These are phyloP conservation scores for Ageneiosus marmoratus DNA, from an alignment of 2,113 vertebrate genomes.

Conservation along the genomic window DNA sequence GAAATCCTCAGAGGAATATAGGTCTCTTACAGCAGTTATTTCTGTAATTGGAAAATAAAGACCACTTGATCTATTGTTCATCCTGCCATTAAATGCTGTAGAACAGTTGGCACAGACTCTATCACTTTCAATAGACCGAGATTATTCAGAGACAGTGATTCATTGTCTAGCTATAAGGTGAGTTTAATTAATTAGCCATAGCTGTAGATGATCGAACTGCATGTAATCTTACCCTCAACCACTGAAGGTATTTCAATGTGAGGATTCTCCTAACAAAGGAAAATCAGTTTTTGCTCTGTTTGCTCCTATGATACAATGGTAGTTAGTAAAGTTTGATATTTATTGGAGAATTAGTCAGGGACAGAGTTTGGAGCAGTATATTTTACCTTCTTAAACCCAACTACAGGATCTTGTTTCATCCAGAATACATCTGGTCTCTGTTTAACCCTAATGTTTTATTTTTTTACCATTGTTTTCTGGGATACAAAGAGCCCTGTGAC, in stretches of 20 bases:
- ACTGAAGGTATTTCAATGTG: neutral
- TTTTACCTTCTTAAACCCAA: neutral
- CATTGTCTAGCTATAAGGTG: conserved; percentile 18
- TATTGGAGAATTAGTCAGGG: neutral
- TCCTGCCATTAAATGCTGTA: conserved; percentile 17
- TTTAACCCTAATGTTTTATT: neutral
- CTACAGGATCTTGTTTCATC: neutral
- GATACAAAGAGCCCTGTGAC: neutral
- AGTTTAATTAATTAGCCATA: conserved; percentile 23
- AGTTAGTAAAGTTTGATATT: neutral
- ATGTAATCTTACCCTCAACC: neutral
- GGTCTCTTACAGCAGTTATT: conserved; percentile 4
- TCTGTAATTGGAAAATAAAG: conserved; percentile 29
- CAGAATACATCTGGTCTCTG: neutral
- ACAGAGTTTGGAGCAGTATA: neutral
- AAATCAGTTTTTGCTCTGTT: neutral
- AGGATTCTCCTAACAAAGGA: neutral
- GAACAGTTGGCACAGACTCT: conserved; percentile 1
- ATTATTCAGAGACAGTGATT: conserved; percentile 16
- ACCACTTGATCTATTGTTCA: conserved; percentile 13
- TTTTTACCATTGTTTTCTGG: neutral
- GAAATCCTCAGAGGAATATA: neutral
- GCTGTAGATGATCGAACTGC: neutral
- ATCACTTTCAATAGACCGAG: conserved; percentile 12
- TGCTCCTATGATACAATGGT: neutral